phyloP scores from a whole-genome alignment of 2,113 vertebrate genomes.

The Sigmodon hispidus region DNA sequence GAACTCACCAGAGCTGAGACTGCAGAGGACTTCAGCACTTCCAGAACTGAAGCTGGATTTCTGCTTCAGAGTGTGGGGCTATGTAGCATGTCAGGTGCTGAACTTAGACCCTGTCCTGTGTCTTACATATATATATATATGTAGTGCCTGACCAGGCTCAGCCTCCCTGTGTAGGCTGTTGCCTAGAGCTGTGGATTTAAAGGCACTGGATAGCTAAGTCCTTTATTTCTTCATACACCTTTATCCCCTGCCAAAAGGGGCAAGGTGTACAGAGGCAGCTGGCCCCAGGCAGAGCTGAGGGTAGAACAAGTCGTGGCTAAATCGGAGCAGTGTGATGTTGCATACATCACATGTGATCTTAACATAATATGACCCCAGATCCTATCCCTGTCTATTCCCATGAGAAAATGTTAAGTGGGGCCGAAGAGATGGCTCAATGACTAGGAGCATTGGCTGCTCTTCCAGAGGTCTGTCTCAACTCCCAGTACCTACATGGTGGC shows the following conservation, averaged over 20 bases:
- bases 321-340: conserved; percentile 33
- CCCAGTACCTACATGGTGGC: neutral
- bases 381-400: conserved; percentile 45
- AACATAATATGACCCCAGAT: neutral
- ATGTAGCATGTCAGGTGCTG: neutral
- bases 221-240: conserved; percentile 62
- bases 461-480: neutral
- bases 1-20: neutral
- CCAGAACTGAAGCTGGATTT: neutral
- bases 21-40: conserved; percentile 39
- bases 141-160: neutral
- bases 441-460: neutral
- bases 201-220: neutral
- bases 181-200: conserved; percentile 60
- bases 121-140: no score
- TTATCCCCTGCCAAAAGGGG: conserved; percentile 67
- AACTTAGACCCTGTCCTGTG: neutral
- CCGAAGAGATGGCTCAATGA: neutral
- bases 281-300: neutral
- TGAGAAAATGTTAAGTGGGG: conserved; percentile 78
- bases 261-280: conserved; percentile 58
- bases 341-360: neutral
- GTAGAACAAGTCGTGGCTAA: neutral
- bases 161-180: neutral
- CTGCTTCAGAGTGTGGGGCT: neutral